Percentiles rank a stretch among this genome's conserved stretches.
These are phyloP conservation scores for Tiaroga cobitis DNA, from an alignment of 2,797 vertebrate species.

Conservation along the genomic window DNA sequence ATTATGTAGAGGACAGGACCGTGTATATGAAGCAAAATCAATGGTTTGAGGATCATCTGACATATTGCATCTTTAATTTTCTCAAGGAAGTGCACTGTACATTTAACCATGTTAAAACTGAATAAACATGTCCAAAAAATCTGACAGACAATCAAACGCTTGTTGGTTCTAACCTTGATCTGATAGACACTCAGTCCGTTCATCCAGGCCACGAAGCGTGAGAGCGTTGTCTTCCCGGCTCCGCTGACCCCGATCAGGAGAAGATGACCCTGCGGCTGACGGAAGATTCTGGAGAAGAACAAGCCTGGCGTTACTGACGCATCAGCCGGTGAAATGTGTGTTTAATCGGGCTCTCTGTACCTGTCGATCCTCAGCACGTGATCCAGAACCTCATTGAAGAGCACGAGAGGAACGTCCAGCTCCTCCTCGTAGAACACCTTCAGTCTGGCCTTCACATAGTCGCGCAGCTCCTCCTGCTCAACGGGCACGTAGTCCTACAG, in stretches of 20 bases:
- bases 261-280: conserved; percentile 96
- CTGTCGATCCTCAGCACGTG: conserved; percentile 96
- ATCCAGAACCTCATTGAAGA: conserved; percentile 98
- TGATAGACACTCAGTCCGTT: conserved; percentile 98
- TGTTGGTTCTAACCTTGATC: conserved; percentile 87
- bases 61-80: background rate
- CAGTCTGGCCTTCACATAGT: conserved; percentile 97
- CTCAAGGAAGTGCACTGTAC: background rate
- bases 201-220: conserved; percentile 99
- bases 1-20: too few species aligned
- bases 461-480: conserved; percentile 96
- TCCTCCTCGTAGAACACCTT: conserved; percentile 99
- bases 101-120: background rate
- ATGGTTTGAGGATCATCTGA: background rate
- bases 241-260: conserved; percentile 98
- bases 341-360: conserved; percentile 67
- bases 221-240: conserved; percentile 96
- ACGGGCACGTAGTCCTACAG: conserved; percentile 96
- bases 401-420: conserved; percentile 94
- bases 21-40: background rate
- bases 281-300: conserved; percentile 89
- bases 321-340: background rate
- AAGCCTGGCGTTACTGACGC: background rate
- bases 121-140: background rate
- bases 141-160: too few species aligned